Base-by-base conservation (phyloP, 1,140 invertebrate genomes). In the Metopolophium dirhodum region DNA sequence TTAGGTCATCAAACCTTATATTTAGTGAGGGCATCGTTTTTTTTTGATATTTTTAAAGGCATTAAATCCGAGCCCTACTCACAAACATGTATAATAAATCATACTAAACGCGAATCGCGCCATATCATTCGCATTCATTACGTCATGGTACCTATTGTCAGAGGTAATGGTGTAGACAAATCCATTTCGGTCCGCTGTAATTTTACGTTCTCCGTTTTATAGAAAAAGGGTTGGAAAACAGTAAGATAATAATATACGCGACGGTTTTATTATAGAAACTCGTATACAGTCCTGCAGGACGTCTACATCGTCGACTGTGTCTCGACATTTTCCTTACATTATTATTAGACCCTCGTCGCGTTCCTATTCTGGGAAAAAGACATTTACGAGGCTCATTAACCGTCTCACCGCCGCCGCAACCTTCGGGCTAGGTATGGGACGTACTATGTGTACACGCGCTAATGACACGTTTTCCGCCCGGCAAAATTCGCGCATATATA, bases 311-410 rank as follows among this genome's bases (percentile, higher is more conserved):
- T 77, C 30, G 0, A n/a, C 14, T n/a, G 83, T 26, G 47, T 88
- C 45, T 88, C 86, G 86, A 89, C 87, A 89, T 89, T 89, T 89
- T 89, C 87, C n/a, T 54, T 88, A 35, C 41, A 41, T 41, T 35
- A 35, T 35, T 51, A 49, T 87, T 26, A 89, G 49, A 54, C 87
- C 47, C 87, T 89, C n/a, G 87, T 47, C 85, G 26, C 11, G 23
- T 35, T 47, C 87, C 35, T 26, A 26, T 54, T 89, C n/a, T 22
- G 49, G 47, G 49, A 35, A 37, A 89, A 89, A 54, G 87, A 89
- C 87, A 89, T 89, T 89, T 89, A 49, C 87, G 47, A 89, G 87
- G 87, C 47, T 89, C 87, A 89, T 89, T 89, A 89, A 89, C 49
- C 49, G 49, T 89, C 54, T 54, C 49, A 37, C 87, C 35, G 18